Evolutionary conservation across 1,140 invertebrate genomes (phyloP).

Genomic region (Drosophila melanica): DNA sequence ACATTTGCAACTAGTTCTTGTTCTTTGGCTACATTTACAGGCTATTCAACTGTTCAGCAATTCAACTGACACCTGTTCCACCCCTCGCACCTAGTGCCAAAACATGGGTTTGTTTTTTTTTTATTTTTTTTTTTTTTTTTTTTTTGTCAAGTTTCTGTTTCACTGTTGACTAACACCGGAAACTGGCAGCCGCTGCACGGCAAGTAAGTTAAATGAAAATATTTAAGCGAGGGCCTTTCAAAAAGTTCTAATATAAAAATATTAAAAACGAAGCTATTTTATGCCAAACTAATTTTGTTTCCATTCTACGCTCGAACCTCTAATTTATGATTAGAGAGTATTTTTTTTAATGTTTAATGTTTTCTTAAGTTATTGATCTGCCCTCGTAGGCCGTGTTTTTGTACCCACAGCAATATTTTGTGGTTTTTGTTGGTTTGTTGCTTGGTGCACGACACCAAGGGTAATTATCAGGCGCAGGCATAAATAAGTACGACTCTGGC

Average conservation of each 20-base stretch:
- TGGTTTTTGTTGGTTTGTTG: conserved; percentile 8
- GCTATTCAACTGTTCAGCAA: conserved; percentile 16
- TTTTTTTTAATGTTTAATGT: too few species aligned
- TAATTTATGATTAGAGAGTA: too few species aligned
- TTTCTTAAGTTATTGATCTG: not conserved
- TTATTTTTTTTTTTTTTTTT: conserved; percentile 5
- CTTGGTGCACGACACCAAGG: conserved; percentile 7
- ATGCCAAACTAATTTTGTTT: too few species aligned
- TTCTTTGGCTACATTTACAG: conserved; percentile 7
- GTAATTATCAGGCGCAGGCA: conserved; percentile 38
- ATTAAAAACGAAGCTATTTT: too few species aligned
- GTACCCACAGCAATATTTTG: not conserved
- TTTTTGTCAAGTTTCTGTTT: conserved; percentile 50
- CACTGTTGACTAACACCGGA: conserved; percentile 58
- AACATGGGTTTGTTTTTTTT: conserved; percentile 12
- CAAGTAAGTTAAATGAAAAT: conserved; percentile 51
- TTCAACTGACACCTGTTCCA: conserved; percentile 26
- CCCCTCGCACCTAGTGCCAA: conserved; percentile 38
- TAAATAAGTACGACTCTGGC: conserved; percentile 17
- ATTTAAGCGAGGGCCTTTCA: conserved; percentile 32
- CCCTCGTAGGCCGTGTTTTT: conserved; percentile 22
- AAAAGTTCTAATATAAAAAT: not conserved
- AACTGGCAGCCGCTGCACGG: conserved; percentile 40
- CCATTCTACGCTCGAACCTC: too few species aligned
- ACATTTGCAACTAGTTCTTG: conserved; percentile 71